Percentiles rank a stretch among this genome's conserved stretches.
These are phyloP conservation scores for Rhyzopertha dominica DNA, from an alignment of 1,140 invertebrate genomes.

Conservation along the genomic window DNA sequence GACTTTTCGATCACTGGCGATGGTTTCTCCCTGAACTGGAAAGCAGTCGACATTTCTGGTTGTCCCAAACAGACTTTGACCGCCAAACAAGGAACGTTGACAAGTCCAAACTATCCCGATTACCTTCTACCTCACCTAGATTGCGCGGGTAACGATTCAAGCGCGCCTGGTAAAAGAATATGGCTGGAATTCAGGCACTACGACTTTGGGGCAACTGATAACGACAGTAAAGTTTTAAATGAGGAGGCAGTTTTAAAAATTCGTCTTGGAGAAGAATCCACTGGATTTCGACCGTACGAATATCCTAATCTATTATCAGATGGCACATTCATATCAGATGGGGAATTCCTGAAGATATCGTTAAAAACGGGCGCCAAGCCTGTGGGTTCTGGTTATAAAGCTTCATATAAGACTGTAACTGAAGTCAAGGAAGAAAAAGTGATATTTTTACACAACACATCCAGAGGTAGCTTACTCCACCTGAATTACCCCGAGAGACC, in stretches of 20 bases:
- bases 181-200: slow-evolving; percentile 62
- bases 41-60: slow-evolving; percentile 59
- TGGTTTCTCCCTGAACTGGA: slow-evolving; percentile 64
- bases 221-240: too few relatives aligned
- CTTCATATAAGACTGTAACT: slow-evolving; percentile 52
- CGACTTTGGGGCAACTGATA: too few relatives aligned
- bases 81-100: slow-evolving; percentile 53
- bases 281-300: slow-evolving; percentile 50
- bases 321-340: slow-evolving; percentile 56
- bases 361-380: slow-evolving; percentile 55
- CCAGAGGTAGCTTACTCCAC: slow-evolving; percentile 47
- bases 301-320: slow-evolving; percentile 50
- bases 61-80: slow-evolving; percentile 62
- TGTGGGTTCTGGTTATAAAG: slow-evolving; percentile 55
- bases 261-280: slow-evolving; percentile 48
- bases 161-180: slow-evolving; percentile 57
- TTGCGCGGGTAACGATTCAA: slow-evolving; percentile 60
- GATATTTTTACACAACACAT: slow-evolving; percentile 37
- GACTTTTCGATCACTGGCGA: slow-evolving; percentile 62
- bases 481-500: slow-evolving; percentile 54
- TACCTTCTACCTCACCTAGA: slow-evolving; percentile 61
- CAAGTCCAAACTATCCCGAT: slow-evolving; percentile 64
- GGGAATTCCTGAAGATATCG: slow-evolving; percentile 53
- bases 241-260: slow-evolving; percentile 52
- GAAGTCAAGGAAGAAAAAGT: slow-evolving; percentile 38